phyloP scores from a whole-genome alignment of 1,140 invertebrate genomes.

The Drosophila truncata region DNA sequence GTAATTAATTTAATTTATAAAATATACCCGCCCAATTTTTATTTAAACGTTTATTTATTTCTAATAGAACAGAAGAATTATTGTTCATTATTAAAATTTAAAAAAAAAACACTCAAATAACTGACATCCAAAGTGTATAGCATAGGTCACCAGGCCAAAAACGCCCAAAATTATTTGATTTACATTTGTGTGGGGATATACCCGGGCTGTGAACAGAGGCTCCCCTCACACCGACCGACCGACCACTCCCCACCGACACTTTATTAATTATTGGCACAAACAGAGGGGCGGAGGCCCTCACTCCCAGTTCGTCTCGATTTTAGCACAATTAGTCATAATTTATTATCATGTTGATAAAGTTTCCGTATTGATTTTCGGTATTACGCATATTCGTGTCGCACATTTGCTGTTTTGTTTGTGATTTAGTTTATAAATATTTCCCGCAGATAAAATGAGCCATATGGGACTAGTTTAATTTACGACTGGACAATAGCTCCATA shows the following conservation, averaged over 20 bases:
- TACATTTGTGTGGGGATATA: conserved; percentile 15
- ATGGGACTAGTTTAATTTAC: conserved; percentile 72
- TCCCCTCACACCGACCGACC: neutral
- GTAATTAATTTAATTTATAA: neutral
- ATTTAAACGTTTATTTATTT: too few relatives aligned
- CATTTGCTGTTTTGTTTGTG: conserved; percentile 62
- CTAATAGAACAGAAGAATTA: too few relatives aligned
- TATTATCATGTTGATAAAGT: conserved; percentile 73
- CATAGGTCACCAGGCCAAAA: neutral
- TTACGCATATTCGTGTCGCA: conserved; percentile 68
- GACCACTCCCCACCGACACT: conserved; percentile 43
- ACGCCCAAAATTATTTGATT: conserved; percentile 41
- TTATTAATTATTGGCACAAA: conserved; percentile 70
- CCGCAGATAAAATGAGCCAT: conserved; percentile 52
- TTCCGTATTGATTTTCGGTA: conserved; percentile 77
- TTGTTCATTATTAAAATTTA: too few relatives aligned
- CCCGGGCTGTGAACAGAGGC: neutral
- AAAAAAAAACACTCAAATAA: neutral
- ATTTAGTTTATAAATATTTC: conserved; percentile 75
- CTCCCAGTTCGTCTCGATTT: conserved; percentile 66
- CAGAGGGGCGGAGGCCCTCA: conserved; percentile 6
- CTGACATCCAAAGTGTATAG: conserved; percentile 1
- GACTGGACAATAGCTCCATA: conserved; percentile 66
- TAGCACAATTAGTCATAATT: conserved; percentile 83
- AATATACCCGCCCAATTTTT: too few relatives aligned